Percentiles rank a stretch among this genome's conserved stretches.
Evolutionary conservation across 2,113 vertebrate genomes (phyloP).

Genomic region (Numenius arquata): DNA sequence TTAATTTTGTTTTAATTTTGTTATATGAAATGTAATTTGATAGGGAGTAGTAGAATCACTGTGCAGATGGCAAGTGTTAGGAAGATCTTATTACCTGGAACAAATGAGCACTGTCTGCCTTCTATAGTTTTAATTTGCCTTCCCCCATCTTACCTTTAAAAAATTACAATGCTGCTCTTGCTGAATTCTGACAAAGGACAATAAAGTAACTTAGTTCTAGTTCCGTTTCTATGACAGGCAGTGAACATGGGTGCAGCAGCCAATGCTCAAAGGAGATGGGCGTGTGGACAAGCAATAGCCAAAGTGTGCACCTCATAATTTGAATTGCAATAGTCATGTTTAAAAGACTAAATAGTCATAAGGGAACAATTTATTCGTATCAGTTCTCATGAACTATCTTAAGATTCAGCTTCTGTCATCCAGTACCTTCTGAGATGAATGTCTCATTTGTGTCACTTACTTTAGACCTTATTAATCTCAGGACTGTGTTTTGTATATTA

Average conservation of each 20-base stretch:
- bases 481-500: neutral
- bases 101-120: constrained; percentile 1
- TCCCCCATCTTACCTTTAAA: neutral
- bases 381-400: neutral
- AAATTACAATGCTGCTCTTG: neutral
- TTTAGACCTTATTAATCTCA: neutral
- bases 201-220: neutral
- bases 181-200: neutral
- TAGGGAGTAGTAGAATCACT: neutral
- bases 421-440: neutral
- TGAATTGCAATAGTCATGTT: neutral
- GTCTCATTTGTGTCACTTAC: neutral
- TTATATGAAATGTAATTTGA: constrained; percentile 30
- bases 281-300: neutral
- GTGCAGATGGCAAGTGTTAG: neutral
- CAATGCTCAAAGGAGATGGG: neutral
- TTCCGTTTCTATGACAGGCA: neutral
- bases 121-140: neutral
- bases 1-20: constrained; percentile 49
- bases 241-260: neutral
- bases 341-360: neutral
- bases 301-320: neutral
- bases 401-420: neutral
- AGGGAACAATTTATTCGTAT: neutral
- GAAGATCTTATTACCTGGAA: constrained; percentile 41